These are phyloP conservation scores for Laothoe populi DNA, from an alignment of 2,888 invertebrate genomes.

Conservation along the genomic window DNA sequence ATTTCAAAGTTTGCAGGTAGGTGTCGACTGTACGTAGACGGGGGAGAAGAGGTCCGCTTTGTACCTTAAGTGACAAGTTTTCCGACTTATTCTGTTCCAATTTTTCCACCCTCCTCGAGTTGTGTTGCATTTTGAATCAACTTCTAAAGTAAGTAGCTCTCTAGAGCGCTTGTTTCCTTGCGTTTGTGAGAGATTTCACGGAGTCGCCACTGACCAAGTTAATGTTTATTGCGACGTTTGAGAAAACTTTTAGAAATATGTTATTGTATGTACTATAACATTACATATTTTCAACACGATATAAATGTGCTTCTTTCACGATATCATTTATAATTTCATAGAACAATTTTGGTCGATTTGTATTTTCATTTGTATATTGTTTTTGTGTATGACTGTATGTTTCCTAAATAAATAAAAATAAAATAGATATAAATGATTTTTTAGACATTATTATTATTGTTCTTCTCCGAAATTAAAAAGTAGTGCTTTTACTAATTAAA, in stretches of 20 bases:
- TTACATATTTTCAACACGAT: too few species aligned
- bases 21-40: neutral
- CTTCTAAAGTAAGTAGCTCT: neutral
- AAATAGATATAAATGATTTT: too few species aligned
- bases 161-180: neutral
- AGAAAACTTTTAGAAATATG: neutral
- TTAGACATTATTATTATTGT: too few species aligned
- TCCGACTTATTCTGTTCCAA: constrained; percentile 43
- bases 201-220: neutral
- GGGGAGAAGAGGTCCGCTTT: constrained; percentile 23
- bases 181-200: neutral
- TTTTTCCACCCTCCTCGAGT: constrained; percentile 18
- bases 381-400: too few species aligned
- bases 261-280: neutral
- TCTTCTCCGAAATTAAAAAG: too few species aligned
- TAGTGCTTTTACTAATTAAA: too few species aligned
- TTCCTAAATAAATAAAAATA: too few species aligned
- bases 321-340: too few species aligned
- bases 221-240: neutral
- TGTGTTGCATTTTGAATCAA: constrained; percentile 14
- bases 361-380: too few species aligned
- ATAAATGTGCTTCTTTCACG: too few species aligned
- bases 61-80: constrained; percentile 43
- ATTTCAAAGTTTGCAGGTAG: neutral
- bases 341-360: too few species aligned